Conservation (phyloP, 2,797 vertebrate genomes). For the Pipistrellus pipistrellus region DNA sequence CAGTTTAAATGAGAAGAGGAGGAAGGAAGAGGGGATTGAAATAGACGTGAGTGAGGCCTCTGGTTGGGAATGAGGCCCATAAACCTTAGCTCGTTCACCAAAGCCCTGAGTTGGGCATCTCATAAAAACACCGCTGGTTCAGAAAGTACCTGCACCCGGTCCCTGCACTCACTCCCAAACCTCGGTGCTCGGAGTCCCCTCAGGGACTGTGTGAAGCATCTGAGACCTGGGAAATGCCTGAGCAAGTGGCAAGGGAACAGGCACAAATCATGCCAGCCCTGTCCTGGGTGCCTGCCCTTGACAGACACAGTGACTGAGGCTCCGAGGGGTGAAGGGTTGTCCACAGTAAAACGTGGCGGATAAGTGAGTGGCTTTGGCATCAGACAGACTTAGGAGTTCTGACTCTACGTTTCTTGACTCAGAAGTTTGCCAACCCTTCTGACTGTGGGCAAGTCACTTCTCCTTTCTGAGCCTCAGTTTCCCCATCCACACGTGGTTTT, state of each 20-base stretch:
- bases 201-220: neutral
- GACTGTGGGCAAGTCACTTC: neutral
- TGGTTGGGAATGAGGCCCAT: neutral
- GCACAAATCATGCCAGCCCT: neutral
- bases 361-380: too few relatives aligned
- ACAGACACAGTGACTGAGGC: neutral
- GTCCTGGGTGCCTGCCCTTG: neutral
- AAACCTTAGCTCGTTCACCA: neutral
- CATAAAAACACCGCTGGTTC: neutral
- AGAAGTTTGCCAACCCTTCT: neutral
- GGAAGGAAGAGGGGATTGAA: neutral
- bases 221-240: neutral
- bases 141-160: neutral
- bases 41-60: neutral
- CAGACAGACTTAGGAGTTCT: neutral
- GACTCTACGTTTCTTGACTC: neutral
- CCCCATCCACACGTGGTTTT: neutral
- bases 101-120: neutral
- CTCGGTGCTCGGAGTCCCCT: too few relatives aligned
- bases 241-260: neutral
- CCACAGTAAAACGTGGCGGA: neutral
- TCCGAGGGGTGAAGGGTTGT: neutral
- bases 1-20: neutral
- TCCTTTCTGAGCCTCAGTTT: neutral
- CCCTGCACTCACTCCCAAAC: neutral